Evolutionary conservation across 2,888 invertebrate species (phyloP), one percentile per base, ranked within the genome.

Genomic region (Eumacrocentrus americanus): DNA sequence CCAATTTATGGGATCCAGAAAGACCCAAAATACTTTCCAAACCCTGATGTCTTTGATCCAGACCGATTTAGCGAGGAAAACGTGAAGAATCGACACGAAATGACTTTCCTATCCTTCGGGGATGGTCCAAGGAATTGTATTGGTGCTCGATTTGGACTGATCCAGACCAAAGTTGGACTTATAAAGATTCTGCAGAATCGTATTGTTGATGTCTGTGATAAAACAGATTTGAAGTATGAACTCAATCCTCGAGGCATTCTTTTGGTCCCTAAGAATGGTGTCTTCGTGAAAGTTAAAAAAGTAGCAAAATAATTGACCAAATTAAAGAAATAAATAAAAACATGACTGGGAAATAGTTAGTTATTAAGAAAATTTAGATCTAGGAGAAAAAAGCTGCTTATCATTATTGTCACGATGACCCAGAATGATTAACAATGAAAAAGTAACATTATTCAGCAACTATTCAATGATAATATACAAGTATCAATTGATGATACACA

Each of bases 121-220:
- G 66, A 69, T 52, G 72, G 72, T 2, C 71, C 72, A 1, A 65
- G 75, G 53, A 74, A 74, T 48, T 75, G 75, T 11, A 70, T 75
- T 7, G 75, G 72, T 73, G 66, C 69, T 9, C 68, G 75, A 16
- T 77, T 78, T 52, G 78, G 70, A 3, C 48, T 64, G 12, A 67
- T 69, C 54, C 81, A 82, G 68, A 67, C 80, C 0, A 82, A 82
- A 71, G 57, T 79, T 0, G 82, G 80, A 4, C 34, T 82, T 0
- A 71, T 75, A 5, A 70, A 73, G 22, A 69, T 81, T 5, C 55
- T 82, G 1, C 66, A 67, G 9, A 75, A 80, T 56, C 80, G 73
- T 58, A 70, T 72, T 58, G 65, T 81, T 5, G 70, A 73, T 1
- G 66, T 81, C 3, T 81, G 77, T 29, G 70, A 73, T 1, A 69